Evolutionary conservation across 2,888 invertebrate genomes (phyloP).

Genomic region (Strigamia crassipes): DNA sequence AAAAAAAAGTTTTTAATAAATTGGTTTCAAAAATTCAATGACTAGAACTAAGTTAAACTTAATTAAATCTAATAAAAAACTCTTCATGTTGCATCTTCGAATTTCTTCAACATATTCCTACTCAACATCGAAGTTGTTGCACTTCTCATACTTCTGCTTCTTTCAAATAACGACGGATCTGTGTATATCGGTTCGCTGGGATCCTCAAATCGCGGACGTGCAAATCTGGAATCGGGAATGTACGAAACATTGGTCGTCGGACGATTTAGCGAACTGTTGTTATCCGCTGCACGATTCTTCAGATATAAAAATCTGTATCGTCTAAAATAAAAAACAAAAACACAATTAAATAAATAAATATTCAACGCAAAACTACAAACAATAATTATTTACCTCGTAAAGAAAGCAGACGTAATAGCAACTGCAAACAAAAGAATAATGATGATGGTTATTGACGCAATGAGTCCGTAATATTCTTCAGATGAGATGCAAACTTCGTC

Average conservation of each 20-base stretch:
- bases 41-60: not conserved
- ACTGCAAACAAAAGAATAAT: constrained; percentile 75
- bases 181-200: constrained; percentile 93
- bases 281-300: constrained; percentile 51
- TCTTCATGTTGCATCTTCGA: constrained; percentile 12
- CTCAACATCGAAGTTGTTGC: constrained; percentile 36
- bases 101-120: constrained; percentile 27
- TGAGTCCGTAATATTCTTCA: constrained; percentile 82
- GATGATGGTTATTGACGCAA: constrained; percentile 76
- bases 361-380: not conserved
- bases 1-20: not conserved
- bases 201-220: constrained; percentile 69
- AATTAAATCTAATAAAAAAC: not conserved
- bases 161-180: constrained; percentile 80
- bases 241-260: not conserved
- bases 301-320: constrained; percentile 50
- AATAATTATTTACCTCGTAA: constrained; percentile 68
- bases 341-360: not conserved
- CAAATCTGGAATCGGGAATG: constrained; percentile 46
- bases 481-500: constrained; percentile 75
- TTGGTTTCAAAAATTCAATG: not conserved
- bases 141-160: constrained; percentile 68
- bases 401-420: constrained; percentile 73
- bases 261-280: constrained; percentile 33
- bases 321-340: constrained; percentile 38